Conservation (phyloP, 2,888 invertebrate genomes). For the Synanthedon tipuliformis region DNA sequence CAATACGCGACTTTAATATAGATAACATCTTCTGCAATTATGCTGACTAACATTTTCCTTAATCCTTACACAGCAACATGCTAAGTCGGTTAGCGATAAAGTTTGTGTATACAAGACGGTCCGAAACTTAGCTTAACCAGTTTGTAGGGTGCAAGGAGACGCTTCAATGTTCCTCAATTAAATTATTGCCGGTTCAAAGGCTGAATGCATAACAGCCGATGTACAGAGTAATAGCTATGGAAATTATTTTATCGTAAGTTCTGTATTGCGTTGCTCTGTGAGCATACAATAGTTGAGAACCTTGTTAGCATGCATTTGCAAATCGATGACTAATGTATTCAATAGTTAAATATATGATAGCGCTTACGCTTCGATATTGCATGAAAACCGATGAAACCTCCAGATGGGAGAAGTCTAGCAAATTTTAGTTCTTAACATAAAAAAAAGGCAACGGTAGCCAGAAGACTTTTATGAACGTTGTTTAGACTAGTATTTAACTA, state of each 20-base stretch:
- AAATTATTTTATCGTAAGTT: conserved; percentile 39
- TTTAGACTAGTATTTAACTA: too few species aligned
- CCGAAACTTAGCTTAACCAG: conserved; percentile 33
- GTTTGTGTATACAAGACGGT: conserved; percentile 36
- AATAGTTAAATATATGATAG: neutral
- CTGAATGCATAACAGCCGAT: conserved; percentile 45
- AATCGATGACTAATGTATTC: neutral
- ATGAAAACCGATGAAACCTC: too few species aligned
- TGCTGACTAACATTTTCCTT: neutral
- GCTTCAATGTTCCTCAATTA: conserved; percentile 56
- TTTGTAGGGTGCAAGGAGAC: conserved; percentile 29
- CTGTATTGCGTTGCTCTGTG: conserved; percentile 5
- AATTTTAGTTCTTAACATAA: too few species aligned
- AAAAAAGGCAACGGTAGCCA: too few species aligned
- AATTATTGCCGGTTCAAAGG: conserved; percentile 61
- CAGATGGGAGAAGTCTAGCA: too few species aligned
- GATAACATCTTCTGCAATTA: neutral
- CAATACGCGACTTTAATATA: too few species aligned
- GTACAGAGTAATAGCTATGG: conserved; percentile 31
- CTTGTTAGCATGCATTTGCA: neutral
- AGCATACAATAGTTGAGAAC: conserved; percentile 15
- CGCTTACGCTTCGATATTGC: too few species aligned
- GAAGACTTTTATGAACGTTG: too few species aligned
- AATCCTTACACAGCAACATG: neutral
- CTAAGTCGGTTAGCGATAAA: conserved; percentile 39